These are phyloP conservation scores for Dione vanillae DNA, from an alignment of 2,888 invertebrate genomes.

Conservation along the genomic window DNA sequence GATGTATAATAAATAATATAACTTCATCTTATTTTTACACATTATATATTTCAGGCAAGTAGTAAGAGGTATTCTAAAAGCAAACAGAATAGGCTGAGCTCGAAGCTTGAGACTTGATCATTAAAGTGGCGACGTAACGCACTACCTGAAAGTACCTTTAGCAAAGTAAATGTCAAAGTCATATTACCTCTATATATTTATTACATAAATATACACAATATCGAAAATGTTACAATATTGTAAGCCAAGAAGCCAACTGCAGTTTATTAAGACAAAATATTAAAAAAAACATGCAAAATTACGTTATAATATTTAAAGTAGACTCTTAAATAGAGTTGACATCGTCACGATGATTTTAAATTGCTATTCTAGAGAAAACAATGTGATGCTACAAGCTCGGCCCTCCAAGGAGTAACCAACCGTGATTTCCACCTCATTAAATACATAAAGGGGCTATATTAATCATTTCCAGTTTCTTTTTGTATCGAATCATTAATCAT, in stretches of 20 bases:
- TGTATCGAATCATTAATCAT: conserved; percentile 26
- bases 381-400: not conserved
- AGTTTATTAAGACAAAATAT: too few species aligned
- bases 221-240: too few species aligned
- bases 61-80: conserved; percentile 20
- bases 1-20: too few species aligned
- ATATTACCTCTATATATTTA: not conserved
- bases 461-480: conserved; percentile 24
- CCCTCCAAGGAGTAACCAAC: not conserved
- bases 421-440: conserved; percentile 23
- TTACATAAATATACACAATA: too few species aligned
- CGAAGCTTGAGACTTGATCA: conserved; percentile 24
- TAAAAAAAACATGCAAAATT: too few species aligned
- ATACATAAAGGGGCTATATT: conserved; percentile 18
- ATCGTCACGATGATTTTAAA: not conserved
- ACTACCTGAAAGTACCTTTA: conserved; percentile 9
- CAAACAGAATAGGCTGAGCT: conserved; percentile 22
- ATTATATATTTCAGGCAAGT: not conserved
- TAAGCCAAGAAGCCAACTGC: too few species aligned
- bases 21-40: too few species aligned
- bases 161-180: not conserved
- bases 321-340: not conserved
- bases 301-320: too few species aligned
- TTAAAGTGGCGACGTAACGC: conserved; percentile 11
- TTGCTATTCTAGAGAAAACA: not conserved